phyloP scores from a whole-genome alignment of 2,888 invertebrate genomes.

The Empis stercorea region DNA sequence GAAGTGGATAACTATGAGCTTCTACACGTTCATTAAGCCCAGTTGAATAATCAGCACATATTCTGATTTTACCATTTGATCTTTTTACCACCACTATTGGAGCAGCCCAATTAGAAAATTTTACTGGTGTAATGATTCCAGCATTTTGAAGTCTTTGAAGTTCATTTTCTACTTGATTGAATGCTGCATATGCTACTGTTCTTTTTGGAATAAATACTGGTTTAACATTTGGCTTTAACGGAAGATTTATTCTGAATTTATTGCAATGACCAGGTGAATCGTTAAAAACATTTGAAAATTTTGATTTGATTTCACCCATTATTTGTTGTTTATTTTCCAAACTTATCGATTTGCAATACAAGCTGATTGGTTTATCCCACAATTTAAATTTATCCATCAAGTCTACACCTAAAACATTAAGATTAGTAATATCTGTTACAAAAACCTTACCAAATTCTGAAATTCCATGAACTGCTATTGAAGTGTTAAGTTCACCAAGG shows the following conservation, averaged over 20 bases:
- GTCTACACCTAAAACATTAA: no score
- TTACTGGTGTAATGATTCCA: conserved; percentile 14
- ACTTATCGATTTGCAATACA: no score
- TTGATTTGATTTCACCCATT: conserved; percentile 1
- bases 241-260: conserved; percentile 9
- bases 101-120: conserved; percentile 16
- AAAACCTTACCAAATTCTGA: no score
- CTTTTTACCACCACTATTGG: conserved; percentile 12
- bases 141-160: conserved; percentile 9
- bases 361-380: no score
- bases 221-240: conserved; percentile 12
- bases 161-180: conserved; percentile 9
- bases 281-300: conserved; percentile 9
- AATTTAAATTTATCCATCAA: no score
- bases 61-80: conserved; percentile 11
- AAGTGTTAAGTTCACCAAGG: no score
- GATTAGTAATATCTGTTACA: no score
- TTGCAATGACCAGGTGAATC: conserved; percentile 9
- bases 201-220: conserved; percentile 13
- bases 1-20: conserved; percentile 9
- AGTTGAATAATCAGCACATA: conserved; percentile 16
- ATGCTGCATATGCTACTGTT: conserved; percentile 13
- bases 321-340: no score
- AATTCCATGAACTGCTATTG: no score
- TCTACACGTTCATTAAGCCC: conserved; percentile 8